Evolutionary conservation across 1,140 invertebrate species (phyloP).

Genomic region (Drosophila nannoptera): DNA sequence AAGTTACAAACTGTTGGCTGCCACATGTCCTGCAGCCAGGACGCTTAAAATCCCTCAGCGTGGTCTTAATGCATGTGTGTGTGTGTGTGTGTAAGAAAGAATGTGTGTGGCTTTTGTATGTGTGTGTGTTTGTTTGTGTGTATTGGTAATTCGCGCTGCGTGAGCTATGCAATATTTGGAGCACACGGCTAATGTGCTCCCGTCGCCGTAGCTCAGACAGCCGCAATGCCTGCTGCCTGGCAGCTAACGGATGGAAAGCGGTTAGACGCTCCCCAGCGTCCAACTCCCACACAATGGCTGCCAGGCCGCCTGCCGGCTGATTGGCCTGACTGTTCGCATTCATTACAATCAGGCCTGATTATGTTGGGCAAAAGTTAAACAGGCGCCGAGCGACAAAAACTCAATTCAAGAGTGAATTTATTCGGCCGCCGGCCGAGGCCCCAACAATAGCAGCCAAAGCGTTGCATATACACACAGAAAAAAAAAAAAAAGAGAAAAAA

Average conservation of each 20-base stretch:
- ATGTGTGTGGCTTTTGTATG: background rate
- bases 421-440: slow-evolving; percentile 35
- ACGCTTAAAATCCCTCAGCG: slow-evolving; percentile 45
- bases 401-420: slow-evolving; percentile 66
- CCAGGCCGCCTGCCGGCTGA: slow-evolving; percentile 33
- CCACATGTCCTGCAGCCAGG: slow-evolving; percentile 65
- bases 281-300: slow-evolving; percentile 20
- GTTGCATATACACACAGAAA: slow-evolving; percentile 5
- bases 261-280: slow-evolving; percentile 17
- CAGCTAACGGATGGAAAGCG: slow-evolving; percentile 7
- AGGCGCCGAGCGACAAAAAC: slow-evolving; percentile 33
- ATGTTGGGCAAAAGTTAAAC: slow-evolving; percentile 56
- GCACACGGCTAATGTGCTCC: slow-evolving; percentile 69
- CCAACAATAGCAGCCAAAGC: slow-evolving; percentile 22
- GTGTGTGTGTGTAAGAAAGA: background rate
- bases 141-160: slow-evolving; percentile 3
- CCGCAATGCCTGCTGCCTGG: slow-evolving; percentile 6
- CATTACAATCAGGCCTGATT: slow-evolving; percentile 68
- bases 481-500: slow-evolving; percentile 13
- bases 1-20: slow-evolving; percentile 54
- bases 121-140: slow-evolving; percentile 3
- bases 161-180: slow-evolving; percentile 52
- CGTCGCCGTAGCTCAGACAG: slow-evolving; percentile 42
- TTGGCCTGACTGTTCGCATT: slow-evolving; percentile 44
- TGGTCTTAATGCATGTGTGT: slow-evolving; percentile 35